phyloP scores from a whole-genome alignment of 2,797 vertebrate species.

The Enteromius paludinosus region DNA sequence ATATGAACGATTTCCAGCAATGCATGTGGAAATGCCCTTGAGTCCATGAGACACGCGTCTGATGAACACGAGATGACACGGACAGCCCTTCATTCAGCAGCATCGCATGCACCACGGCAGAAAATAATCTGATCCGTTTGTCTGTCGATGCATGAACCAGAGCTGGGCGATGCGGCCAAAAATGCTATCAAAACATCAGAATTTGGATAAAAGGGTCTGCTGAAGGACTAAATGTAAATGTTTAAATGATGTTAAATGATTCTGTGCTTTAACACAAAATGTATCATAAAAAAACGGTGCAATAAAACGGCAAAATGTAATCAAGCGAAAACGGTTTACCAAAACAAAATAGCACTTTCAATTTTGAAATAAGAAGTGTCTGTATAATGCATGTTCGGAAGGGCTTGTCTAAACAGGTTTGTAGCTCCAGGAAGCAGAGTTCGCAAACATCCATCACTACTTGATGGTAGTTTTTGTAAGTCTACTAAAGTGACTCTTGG shows the following conservation, averaged over 20 bases:
- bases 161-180: neutral
- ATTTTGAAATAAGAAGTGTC: neutral
- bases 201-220: neutral
- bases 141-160: neutral
- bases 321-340: neutral
- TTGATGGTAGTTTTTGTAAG: neutral
- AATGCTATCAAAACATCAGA: neutral
- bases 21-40: neutral
- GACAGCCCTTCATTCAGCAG: neutral
- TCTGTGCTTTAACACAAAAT: neutral
- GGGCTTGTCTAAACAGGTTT: neutral
- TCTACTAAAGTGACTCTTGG: neutral
- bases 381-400: neutral
- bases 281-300: neutral
- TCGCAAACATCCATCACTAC: neutral
- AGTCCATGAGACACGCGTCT: neutral
- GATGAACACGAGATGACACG: slow-evolving; percentile 20
- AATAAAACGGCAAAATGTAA: neutral
- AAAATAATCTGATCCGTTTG: neutral
- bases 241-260: too few species aligned
- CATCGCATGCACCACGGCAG: neutral
- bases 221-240: neutral
- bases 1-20: neutral
- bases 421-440: neutral
- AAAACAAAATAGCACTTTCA: too few species aligned